A percentile compares a stretch with the other conserved stretches of the same genome.
Evolutionary conservation across 2,888 invertebrate species (phyloP).

Genomic region (Camptogramma bilineatum): DNA sequence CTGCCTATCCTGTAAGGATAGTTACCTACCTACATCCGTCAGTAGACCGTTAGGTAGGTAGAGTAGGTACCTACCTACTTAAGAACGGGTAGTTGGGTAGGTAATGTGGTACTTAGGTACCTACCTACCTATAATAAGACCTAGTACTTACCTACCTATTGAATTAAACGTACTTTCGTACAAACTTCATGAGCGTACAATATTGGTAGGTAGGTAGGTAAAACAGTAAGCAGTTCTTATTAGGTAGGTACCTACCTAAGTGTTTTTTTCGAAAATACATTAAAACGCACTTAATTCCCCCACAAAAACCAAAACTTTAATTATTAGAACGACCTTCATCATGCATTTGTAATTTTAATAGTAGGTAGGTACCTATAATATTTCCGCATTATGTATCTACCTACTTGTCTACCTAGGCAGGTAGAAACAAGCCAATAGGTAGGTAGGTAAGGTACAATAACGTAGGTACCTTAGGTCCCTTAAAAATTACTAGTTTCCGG

Average conservation of each 20-base stretch:
- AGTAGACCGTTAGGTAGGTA: neutral
- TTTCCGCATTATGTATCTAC: slow-evolving; percentile 54
- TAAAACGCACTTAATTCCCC: neutral
- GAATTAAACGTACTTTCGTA: too few species aligned
- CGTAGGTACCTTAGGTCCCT: slow-evolving; percentile 5
- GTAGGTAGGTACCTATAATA: slow-evolving; percentile 39
- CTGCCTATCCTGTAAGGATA: neutral
- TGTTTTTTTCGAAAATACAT: too few species aligned
- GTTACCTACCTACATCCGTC: neutral
- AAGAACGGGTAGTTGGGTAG: too few species aligned
- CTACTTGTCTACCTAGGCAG: too few species aligned
- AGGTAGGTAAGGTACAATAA: slow-evolving; percentile 36
- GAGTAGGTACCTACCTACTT: neutral
- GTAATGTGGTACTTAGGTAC: neutral
- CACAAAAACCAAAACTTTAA: slow-evolving; percentile 5
- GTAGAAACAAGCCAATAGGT: slow-evolving; percentile 39
- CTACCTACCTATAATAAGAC: slow-evolving; percentile 24
- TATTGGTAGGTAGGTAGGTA: too few species aligned
- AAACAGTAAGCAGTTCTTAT: too few species aligned
- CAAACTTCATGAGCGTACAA: too few species aligned
- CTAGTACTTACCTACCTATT: too few species aligned
- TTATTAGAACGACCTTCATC: slow-evolving; percentile 64
- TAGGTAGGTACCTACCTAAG: too few species aligned
- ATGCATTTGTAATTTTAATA: slow-evolving; percentile 60
- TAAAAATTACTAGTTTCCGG: slow-evolving; percentile 21